Evolutionary conservation across 2,113 vertebrate genomes (phyloP).

Genomic region (Plecturocebus donacophilus): DNA sequence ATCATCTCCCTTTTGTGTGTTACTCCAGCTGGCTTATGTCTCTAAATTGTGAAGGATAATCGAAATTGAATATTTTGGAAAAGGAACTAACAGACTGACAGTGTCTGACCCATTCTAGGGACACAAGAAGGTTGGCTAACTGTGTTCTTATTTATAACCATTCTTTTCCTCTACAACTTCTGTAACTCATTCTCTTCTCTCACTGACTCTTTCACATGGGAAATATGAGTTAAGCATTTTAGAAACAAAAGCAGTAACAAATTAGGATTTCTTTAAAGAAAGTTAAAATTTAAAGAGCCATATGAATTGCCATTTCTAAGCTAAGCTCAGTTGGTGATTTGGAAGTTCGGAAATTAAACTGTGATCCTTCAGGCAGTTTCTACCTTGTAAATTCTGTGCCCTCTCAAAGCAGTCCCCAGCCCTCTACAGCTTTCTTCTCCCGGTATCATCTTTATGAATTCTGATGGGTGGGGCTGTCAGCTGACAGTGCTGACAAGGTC

Average conservation of each 20-base stretch:
- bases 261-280: background rate
- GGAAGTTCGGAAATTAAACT: conserved; percentile 50
- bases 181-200: background rate
- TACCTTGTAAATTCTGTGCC: background rate
- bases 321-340: conserved; percentile 33
- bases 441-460: background rate
- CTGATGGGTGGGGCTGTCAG: background rate
- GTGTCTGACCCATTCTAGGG: background rate
- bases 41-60: background rate
- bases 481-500: background rate
- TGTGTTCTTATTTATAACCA: background rate
- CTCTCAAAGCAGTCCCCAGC: background rate
- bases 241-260: background rate
- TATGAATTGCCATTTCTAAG: conserved; percentile 28
- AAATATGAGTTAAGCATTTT: background rate
- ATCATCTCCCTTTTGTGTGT: background rate
- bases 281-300: conserved; percentile 30
- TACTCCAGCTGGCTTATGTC: background rate
- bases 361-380: background rate
- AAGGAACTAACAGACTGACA: background rate
- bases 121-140: background rate
- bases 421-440: background rate
- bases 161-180: background rate
- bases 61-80: background rate
- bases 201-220: background rate